Evolutionary conservation across 2,113 vertebrate species (phyloP).

Genomic region (Gymnogyps californianus): DNA sequence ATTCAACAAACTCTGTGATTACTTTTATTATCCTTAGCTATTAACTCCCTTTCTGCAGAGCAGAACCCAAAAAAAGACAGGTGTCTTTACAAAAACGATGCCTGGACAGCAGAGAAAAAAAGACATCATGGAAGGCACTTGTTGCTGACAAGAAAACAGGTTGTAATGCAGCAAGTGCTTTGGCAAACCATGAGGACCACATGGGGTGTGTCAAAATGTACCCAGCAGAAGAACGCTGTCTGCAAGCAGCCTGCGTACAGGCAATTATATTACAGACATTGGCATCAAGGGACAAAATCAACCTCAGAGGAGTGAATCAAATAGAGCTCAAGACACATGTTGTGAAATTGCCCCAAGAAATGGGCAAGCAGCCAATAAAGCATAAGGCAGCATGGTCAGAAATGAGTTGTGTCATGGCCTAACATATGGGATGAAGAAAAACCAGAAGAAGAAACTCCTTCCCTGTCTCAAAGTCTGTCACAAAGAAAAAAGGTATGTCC

Average conservation of each 20-base stretch:
- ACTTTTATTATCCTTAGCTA: background rate
- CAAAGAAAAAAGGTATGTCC: background rate
- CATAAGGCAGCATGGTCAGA: slow-evolving; percentile 49
- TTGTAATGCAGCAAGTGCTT: slow-evolving; percentile 48
- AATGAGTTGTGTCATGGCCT: slow-evolving; percentile 2
- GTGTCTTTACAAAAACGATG: background rate
- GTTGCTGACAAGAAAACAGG: slow-evolving; percentile 34
- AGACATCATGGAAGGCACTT: background rate
- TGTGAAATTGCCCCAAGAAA: slow-evolving; percentile 65
- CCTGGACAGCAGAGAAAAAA: background rate
- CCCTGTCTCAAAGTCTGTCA: background rate
- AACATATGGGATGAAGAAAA: slow-evolving; percentile 14
- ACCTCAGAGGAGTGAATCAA: slow-evolving; percentile 53
- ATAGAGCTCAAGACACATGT: slow-evolving; percentile 50
- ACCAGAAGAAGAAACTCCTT: background rate
- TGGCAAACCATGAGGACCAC: slow-evolving; percentile 35
- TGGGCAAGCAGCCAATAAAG: slow-evolving; percentile 56
- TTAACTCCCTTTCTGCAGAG: background rate
- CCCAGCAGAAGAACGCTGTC: slow-evolving; percentile 46
- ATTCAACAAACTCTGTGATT: background rate
- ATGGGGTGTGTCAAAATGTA: slow-evolving; percentile 37
- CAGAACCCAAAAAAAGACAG: background rate
- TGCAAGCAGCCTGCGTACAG: slow-evolving; percentile 1
- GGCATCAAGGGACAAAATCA: slow-evolving; percentile 56
- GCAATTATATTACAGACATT: slow-evolving; percentile 50